Percentiles rank a stretch among this genome's conserved stretches.
Conservation (phyloP, 2,113 vertebrate genomes). For the Leucosticte australis region DNA sequence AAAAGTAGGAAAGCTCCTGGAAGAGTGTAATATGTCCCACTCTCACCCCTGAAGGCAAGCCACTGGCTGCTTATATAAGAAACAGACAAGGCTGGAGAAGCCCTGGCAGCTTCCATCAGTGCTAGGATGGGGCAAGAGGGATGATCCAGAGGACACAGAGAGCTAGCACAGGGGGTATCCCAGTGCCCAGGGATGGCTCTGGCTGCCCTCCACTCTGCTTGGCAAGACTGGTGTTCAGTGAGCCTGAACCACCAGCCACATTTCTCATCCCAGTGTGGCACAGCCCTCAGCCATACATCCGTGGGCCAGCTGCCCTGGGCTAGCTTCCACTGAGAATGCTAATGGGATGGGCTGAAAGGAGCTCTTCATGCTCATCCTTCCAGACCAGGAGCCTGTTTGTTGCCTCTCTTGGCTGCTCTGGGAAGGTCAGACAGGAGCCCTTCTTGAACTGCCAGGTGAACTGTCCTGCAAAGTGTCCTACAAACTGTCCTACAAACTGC, state of each 20-base stretch:
- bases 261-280: neutral
- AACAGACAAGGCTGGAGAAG: rapidly evolving
- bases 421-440: neutral
- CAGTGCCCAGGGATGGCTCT: neutral
- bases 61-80: neutral
- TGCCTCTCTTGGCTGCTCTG: neutral
- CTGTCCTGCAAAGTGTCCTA: neutral
- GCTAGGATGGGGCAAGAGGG: neutral
- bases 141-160: neutral
- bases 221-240: neutral
- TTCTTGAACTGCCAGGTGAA: neutral
- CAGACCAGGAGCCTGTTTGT: neutral
- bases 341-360: neutral
- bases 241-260: neutral
- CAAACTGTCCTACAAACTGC: neutral
- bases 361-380: neutral
- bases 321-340: neutral
- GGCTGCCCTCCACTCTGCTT: neutral
- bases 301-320: neutral
- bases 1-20: neutral
- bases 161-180: neutral
- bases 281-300: neutral
- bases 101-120: neutral
- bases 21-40: neutral
- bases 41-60: neutral